These are phyloP conservation scores for Epiblema foenella DNA, from an alignment of 2,888 invertebrate species.

Conservation along the genomic window DNA sequence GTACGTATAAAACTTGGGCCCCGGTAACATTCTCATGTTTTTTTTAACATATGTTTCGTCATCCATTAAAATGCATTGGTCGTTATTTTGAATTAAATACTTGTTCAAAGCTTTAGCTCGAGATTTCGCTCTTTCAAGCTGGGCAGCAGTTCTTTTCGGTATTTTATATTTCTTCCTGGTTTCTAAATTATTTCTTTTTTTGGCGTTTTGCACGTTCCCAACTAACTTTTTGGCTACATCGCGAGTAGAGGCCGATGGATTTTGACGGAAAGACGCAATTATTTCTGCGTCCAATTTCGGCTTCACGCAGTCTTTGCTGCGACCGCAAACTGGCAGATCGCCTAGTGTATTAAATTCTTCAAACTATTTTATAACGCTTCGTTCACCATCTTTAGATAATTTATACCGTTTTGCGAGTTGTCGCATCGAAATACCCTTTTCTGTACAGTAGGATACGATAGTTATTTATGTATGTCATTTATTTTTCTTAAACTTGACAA, in stretches of 20 bases:
- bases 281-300: background rate
- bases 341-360: background rate
- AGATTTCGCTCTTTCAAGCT: too few relatives aligned
- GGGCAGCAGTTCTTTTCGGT: too few relatives aligned
- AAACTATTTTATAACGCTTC: background rate
- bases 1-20: too few relatives aligned
- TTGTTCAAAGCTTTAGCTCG: too few relatives aligned
- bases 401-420: conserved; percentile 7
- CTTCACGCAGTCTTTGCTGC: background rate
- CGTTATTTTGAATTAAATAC: too few relatives aligned
- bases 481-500: too few relatives aligned
- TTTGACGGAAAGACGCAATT: background rate
- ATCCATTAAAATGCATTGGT: too few relatives aligned
- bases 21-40: background rate
- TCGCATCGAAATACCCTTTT: conserved; percentile 10
- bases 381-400: background rate
- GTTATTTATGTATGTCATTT: too few relatives aligned
- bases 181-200: conserved; percentile 2
- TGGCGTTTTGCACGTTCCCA: background rate
- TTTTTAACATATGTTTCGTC: too few relatives aligned
- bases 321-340: background rate
- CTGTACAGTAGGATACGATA: too few relatives aligned
- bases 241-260: conserved; percentile 5
- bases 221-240: conserved; percentile 4
- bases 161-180: background rate